Conservation (phyloP, 2,113 vertebrate species). For the Oreochromis spilurus region DNA sequence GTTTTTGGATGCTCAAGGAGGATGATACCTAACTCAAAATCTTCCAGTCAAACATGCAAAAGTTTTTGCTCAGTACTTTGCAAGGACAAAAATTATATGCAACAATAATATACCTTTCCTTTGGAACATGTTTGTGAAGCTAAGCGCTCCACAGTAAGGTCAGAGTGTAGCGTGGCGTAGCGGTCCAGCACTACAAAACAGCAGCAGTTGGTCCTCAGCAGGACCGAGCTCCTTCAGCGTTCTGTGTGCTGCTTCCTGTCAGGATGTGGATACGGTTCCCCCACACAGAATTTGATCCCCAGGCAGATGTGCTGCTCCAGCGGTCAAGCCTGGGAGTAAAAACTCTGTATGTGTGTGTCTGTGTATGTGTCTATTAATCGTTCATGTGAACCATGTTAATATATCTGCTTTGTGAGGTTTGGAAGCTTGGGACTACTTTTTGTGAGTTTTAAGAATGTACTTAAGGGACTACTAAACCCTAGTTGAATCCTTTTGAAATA, state of each 20-base stretch:
- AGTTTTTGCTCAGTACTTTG: neutral
- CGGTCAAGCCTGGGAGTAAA: constrained; percentile 33
- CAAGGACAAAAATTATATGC: neutral
- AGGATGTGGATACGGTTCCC: constrained; percentile 76
- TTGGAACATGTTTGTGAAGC: neutral
- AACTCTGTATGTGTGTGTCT: neutral
- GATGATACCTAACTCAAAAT: neutral
- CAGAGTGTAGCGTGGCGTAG: neutral
- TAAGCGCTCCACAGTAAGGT: neutral
- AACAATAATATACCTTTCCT: neutral
- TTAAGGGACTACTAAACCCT: neutral
- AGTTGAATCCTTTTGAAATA: neutral
- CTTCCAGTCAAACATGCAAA: neutral
- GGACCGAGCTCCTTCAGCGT: constrained; percentile 42
- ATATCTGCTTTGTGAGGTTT: constrained; percentile 9
- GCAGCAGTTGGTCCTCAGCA: constrained; percentile 48
- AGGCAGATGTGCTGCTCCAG: constrained; percentile 71
- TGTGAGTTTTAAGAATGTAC: neutral
- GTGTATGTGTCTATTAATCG: neutral
- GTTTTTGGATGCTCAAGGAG: neutral
- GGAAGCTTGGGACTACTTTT: neutral
- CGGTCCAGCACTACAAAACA: constrained; percentile 16
- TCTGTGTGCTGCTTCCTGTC: constrained; percentile 71
- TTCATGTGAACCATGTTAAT: neutral
- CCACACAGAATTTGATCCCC: constrained; percentile 71